Evolutionary conservation across 2,797 vertebrate species (phyloP), one percentile per base, ranked within the genome.

Genomic region (Neosilurus mollespiculum): DNA sequence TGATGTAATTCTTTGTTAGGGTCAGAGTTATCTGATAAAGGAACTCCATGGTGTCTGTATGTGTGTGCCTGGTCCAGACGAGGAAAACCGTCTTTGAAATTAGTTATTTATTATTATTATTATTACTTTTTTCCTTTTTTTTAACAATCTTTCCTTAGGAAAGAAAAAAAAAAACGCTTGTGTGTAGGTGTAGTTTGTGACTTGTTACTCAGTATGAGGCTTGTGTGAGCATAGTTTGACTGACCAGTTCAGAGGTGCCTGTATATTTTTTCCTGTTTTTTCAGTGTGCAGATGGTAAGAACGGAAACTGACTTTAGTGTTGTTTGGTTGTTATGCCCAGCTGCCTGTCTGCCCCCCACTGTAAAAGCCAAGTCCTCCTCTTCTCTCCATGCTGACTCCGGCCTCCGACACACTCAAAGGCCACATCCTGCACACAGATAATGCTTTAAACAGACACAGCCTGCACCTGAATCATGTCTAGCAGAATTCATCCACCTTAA

Each of bases 201-300:
- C 15, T 64, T 78, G 59, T 78, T 37, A 20, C 61, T 62, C 59
- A 15, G 30, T 43, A 77, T 61, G 75, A 77, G 30, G 20, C 26
- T 56, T 69, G 20, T 54, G 64, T 66, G 37, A 34, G n/a, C 56
- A 59, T 26, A 75, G 51, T 54, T 16, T 30, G 24, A 56, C 24
- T 2, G 49, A 76, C 4, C 30, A 61, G 11, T 22, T 77, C 69
- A 58, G 53, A 75, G 24, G 18, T 75, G 53, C 51, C 8, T 26
- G 51, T 54, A 18, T 73, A 16, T 56, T 92, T 92, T 89, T 90
- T 91, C 16, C 88, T 86, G 87, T 88, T 86, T 85, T 86, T 92
- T 75, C 4, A 6, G 26, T 34, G 90, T 94, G 90, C 92, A 93
- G 92, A 92, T 93, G 93, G 92, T 85, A 84, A 81, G 87, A 87